Conservation (phyloP, 1,140 invertebrate species). For the Nymphalis io region DNA sequence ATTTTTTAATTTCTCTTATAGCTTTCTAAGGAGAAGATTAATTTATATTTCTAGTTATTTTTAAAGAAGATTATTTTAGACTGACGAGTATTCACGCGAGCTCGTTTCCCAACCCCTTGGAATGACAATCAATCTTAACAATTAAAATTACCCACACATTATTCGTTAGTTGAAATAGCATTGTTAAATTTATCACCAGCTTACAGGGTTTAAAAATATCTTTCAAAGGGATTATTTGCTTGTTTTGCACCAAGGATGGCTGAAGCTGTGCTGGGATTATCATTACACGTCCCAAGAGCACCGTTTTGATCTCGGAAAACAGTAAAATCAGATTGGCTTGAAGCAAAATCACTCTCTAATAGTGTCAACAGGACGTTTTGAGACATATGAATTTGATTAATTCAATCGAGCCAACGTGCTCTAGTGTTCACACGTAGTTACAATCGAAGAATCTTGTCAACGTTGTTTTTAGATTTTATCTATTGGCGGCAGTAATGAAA, state of each 20-base stretch:
- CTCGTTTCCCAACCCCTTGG: slow-evolving; percentile 19
- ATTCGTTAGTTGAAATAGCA: slow-evolving; percentile 17
- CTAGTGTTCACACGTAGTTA: too few species aligned
- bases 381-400: too few species aligned
- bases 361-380: too few species aligned
- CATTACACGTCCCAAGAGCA: slow-evolving; percentile 13
- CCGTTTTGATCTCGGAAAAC: background rate
- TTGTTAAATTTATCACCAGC: slow-evolving; percentile 19
- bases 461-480: too few species aligned
- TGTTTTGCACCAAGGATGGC: background rate
- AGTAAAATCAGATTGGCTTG: background rate
- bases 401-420: too few species aligned
- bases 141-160: slow-evolving; percentile 21
- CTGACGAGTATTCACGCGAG: background rate
- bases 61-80: background rate
- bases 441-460: too few species aligned
- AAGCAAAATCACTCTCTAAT: too few species aligned
- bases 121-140: slow-evolving; percentile 28
- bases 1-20: too few species aligned
- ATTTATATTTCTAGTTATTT: background rate
- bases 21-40: background rate
- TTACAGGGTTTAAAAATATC: slow-evolving; percentile 16
- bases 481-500: too few species aligned
- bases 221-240: slow-evolving; percentile 10
- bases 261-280: slow-evolving; percentile 8